Percentiles rank a stretch among this genome's conserved stretches.
Conservation (phyloP, 2,888 invertebrate genomes). For the Drosophila buzzatii region DNA sequence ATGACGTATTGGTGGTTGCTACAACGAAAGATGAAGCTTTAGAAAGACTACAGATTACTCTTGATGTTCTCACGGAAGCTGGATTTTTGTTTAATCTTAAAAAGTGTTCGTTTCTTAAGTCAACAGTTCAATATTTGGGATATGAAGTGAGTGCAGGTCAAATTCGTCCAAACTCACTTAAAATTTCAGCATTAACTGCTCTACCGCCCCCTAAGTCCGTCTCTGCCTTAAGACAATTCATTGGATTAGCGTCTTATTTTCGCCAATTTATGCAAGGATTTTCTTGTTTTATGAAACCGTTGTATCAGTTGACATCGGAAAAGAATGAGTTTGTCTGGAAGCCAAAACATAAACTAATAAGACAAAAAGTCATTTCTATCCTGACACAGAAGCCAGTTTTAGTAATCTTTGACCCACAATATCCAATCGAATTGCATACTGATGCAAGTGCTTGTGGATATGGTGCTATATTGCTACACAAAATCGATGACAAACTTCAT, state of each 20-base stretch:
- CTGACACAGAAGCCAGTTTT: too few species aligned
- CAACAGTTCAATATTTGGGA: neutral
- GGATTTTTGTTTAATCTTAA: neutral
- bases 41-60: too few species aligned
- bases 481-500: too few species aligned
- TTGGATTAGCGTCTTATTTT: neutral
- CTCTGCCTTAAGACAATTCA: neutral
- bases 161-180: neutral
- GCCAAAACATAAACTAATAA: neutral
- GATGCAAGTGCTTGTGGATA: too few species aligned
- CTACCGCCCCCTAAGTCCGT: neutral
- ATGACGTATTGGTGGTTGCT: too few species aligned
- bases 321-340: neutral
- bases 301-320: neutral
- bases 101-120: neutral
- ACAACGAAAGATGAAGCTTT: too few species aligned
- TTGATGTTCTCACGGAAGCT: neutral
- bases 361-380: too few species aligned
- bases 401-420: too few species aligned
- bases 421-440: too few species aligned
- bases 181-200: neutral
- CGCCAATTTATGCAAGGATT: neutral
- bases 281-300: neutral
- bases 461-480: too few species aligned
- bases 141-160: neutral